Evolutionary conservation across 2,113 vertebrate genomes (phyloP).

Genomic region (Monarcha castaneiventris): DNA sequence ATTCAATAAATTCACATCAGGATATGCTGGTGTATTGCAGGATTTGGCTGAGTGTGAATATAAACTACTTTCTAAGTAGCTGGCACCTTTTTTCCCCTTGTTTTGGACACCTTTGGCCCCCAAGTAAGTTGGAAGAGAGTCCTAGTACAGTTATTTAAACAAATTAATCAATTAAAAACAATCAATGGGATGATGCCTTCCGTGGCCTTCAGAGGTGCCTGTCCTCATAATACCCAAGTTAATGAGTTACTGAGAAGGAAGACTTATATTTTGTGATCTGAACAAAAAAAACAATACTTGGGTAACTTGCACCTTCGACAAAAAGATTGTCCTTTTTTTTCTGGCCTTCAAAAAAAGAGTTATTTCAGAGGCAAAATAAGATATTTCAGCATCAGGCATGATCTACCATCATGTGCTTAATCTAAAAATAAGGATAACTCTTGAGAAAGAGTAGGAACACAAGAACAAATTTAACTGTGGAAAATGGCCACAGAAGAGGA

Average conservation of each 20-base stretch:
- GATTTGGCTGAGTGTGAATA: background rate
- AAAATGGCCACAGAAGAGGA: slow-evolving; percentile 11
- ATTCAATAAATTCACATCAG: background rate
- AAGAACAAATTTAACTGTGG: slow-evolving; percentile 25
- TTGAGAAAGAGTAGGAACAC: slow-evolving; percentile 8
- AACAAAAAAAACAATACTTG: background rate
- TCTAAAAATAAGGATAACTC: slow-evolving; percentile 54
- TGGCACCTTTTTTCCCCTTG: background rate
- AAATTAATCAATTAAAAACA: background rate
- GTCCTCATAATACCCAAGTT: background rate
- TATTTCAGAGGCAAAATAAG: background rate
- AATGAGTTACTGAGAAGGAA: background rate
- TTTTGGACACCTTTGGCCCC: background rate
- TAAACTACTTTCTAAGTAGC: background rate
- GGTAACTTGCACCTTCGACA: background rate
- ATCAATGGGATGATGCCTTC: background rate
- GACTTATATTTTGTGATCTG: background rate
- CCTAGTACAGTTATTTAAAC: background rate
- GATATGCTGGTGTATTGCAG: background rate
- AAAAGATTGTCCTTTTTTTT: background rate
- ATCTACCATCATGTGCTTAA: background rate
- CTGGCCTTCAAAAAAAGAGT: background rate
- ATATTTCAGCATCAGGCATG: background rate
- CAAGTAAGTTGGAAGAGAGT: background rate
- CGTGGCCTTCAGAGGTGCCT: background rate